Base-by-base conservation (phyloP, 2,888 invertebrate species). In the Drosophila lacicola region DNA sequence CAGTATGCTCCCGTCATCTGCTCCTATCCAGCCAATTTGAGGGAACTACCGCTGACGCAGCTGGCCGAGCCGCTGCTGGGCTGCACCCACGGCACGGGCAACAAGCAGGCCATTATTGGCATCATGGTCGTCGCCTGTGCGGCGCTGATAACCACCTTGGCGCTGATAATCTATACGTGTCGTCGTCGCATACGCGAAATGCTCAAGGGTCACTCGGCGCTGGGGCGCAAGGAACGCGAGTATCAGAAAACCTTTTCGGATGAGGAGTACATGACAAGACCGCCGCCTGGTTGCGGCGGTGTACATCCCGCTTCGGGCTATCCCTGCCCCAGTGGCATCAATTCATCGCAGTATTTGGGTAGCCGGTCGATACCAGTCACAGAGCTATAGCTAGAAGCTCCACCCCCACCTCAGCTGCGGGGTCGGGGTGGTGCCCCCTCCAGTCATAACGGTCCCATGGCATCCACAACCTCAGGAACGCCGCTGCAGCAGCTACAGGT, bases 331-430 rank as follows among this genome's bases (percentile, higher is more conserved):
- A 88, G 78, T 63, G 87, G 85, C 70, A 89, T 85, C 63, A 88
- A 88, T 55, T 90, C 94, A 42, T 92, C 93, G 60, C 93, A 93
- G 90, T 94, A 90, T 92, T 94, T 90, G 90, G 90, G 90, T 70
- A 83, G 88, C 74, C 94, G 95, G 90, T 96, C 96, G 19, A 96
- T 97, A 90, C 97, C 97, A 82, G 97, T 97, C 90, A 97, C 97
- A 94, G 97, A 97, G 92, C 97, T 97, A 96, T 97, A 97, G 97
- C 97, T 97, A 97, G 97, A 97, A 91, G 96, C 84, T 78, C 92
- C 96, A 93, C 96, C 96, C 96, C 96, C 97, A 95, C 96, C 96
- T 94, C 95, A 95, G 80, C 78, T 90, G 94, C 95, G 95, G 88
- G 91, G 92, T 90, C 90, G 92, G 91, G 92, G 92, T 87, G 90